A percentile compares a stretch with the other conserved stretches of the same genome.
These are phyloP conservation scores for Pseudomyrmex cubaensis DNA, from an alignment of 1,140 invertebrate genomes.

Conservation along the genomic window DNA sequence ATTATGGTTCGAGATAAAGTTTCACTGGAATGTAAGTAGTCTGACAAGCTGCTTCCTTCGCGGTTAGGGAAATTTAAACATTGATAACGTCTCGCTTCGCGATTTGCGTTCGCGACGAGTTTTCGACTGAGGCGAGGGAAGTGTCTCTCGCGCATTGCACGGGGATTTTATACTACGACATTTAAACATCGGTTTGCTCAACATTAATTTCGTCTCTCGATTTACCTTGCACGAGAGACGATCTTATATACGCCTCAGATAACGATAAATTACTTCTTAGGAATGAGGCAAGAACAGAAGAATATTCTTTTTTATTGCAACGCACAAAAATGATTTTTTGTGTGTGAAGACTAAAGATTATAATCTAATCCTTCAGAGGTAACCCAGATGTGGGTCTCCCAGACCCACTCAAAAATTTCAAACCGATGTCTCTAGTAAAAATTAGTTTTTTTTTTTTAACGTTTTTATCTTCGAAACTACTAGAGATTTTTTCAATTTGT, in stretches of 20 bases:
- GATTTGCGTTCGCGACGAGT: conserved; percentile 23
- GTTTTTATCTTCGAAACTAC: no score
- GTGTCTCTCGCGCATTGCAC: conserved; percentile 33
- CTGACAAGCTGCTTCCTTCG: conserved; percentile 58
- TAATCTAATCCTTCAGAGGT: no score
- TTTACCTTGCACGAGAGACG: conserved; percentile 49
- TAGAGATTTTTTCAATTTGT: no score
- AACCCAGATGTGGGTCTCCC: no score
- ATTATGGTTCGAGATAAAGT: conserved; percentile 71
- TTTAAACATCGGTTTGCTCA: conserved; percentile 43
- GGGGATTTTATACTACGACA: conserved; percentile 38
- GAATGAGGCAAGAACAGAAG: neutral
- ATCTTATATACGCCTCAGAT: conserved; percentile 17
- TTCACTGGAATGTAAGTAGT: conserved; percentile 44
- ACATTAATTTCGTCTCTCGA: conserved; percentile 54
- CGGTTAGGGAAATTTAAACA: conserved; percentile 68
- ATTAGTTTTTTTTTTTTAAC: no score
- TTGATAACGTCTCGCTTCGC: conserved; percentile 63
- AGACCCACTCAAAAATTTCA: no score
- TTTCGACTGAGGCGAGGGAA: conserved; percentile 22
- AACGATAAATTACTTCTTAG: conserved; percentile 42
- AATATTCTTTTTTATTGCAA: neutral
- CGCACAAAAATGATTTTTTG: neutral
- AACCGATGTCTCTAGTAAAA: no score
- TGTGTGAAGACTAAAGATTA: no score